Base-by-base conservation (phyloP, 2,797 vertebrate genomes). In the Lacerta bilineata region DNA sequence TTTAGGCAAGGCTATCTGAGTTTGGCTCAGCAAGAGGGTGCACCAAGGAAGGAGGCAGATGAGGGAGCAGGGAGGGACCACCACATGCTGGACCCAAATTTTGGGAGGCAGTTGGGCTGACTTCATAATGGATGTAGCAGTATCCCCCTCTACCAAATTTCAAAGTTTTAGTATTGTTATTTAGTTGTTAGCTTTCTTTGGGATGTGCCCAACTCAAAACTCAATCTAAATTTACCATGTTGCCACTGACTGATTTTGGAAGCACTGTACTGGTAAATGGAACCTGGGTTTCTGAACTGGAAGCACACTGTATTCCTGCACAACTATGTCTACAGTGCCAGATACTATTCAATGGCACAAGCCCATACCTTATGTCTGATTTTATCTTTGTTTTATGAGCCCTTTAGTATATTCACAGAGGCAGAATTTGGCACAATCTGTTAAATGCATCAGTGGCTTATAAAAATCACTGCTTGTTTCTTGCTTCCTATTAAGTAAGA, bases 401-500 rank as follows among this genome's bases (percentile, higher is more conserved):
- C 50, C 41, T 46, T 76, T 76, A 66, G 25, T 55, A 75, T 46
- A 69, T 59, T 69, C 25, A 55, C 66, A 3, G 88, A 41, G 18
- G 15, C 43, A 87, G 43, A 36, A 79, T 89, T 89, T 90, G 69
- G 72, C 55, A 66, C 90, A 90, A 76, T 76, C 87, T 95, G 90
- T 93, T 84, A 68, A 88, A 50, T 33, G 36, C 80, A 17, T 46
- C 20, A 85, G 11, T 68, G 83, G 84, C 59, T 82, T 91, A 46
- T 90, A 86, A 85, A 89, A 88, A 86, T 55, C 83, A 61, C 92
- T 91, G 87, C 92, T 93, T 82, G 77, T 82, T 79, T 87, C 59
- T 55, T 89, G 4, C 92, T 87, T 85, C 88, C 75, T 86, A 89
- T 33, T 77, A 84, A 81, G 89, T 68, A 80, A 94, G 94, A 90